phyloP scores from a whole-genome alignment of 2,888 invertebrate species.

The Leucophenga montana region DNA sequence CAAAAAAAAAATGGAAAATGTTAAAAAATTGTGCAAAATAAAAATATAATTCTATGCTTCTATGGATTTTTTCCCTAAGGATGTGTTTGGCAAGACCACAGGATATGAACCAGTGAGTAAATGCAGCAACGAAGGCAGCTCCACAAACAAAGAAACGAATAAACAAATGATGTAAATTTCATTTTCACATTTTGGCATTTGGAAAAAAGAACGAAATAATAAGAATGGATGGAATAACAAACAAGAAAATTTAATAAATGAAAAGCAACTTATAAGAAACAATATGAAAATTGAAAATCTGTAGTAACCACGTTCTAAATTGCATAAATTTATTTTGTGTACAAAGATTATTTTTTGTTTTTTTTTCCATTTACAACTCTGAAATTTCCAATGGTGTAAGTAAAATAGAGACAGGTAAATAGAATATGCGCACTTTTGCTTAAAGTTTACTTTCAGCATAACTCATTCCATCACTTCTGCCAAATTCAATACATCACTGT shows the following conservation, averaged over 20 bases:
- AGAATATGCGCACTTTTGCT: background rate
- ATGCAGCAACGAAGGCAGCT: conserved; percentile 28
- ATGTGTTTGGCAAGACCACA: conserved; percentile 52
- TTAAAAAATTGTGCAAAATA: conserved; percentile 11
- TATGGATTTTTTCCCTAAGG: conserved; percentile 55
- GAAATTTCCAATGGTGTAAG: background rate
- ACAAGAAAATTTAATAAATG: conserved; percentile 1
- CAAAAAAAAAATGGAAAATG: conserved; percentile 42
- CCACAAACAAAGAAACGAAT: conserved; percentile 53
- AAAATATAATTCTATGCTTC: conserved; percentile 51
- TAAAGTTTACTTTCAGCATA: no score
- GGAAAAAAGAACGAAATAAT: conserved; percentile 16
- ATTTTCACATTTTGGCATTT: conserved; percentile 51
- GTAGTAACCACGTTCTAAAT: conserved; percentile 60
- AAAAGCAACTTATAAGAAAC: conserved; percentile 19
- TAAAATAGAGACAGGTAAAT: background rate
- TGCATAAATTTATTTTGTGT: conserved; percentile 53
- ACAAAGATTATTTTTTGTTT: no score
- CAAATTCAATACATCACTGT: conserved; percentile 25
- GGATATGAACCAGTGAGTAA: no score
- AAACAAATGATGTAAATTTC: conserved; percentile 67
- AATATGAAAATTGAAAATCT: conserved; percentile 57
- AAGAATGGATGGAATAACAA: background rate
- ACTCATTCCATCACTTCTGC: no score
- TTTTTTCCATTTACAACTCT: conserved; percentile 20